Base-by-base conservation (phyloP, 2,797 vertebrate genomes). In the Fistularia tabacaria region DNA sequence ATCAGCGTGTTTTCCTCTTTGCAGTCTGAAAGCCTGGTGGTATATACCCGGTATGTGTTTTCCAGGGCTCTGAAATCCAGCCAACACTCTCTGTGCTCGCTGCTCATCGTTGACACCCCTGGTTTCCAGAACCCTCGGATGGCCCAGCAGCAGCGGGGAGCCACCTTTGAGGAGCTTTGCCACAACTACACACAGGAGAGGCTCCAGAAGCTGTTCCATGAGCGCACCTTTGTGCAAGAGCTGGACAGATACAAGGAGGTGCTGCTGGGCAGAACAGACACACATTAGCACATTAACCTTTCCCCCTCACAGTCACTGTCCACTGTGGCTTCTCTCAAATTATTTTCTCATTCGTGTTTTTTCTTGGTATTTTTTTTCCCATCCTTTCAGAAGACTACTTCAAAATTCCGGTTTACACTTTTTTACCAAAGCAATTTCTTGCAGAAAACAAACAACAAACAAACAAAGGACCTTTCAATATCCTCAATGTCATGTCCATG, bases 111-210 rank as follows among this genome's bases (percentile, higher is more conserved):
- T 86, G 97, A 99, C 82, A 96, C 94, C 0, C 97, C 97, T 0
- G 97, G 97, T 64, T 94, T 96, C n/a, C 96, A 98, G 89, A 98
- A 97, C 87, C 96, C 96, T 0, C 92, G 93, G 38, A 81, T 92
- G 73, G 87, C 90, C 0, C 93, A 93, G 49, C 89, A 91, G 5
- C 89, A 90, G 54, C 91, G 95, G 0, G 95, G 93, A 0, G 97
- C 94, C 81, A 97, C 94, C 6, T 98, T 98, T 0, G 96, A 98
- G 77, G 97, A 99, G 76, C 93, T 99, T 38, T 98, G 96, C 78
- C 95, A 98, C 77, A 99, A 99, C 90, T 99, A 99, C 0, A 83
- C 94, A 45, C 97, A 99, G 88, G 96, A 99, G 80, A 90, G 96
- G 46, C 91, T 99, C 71, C 97, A 99, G 88, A 91, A 88, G 0